Percentiles rank a stretch among this genome's conserved stretches.
phyloP scores from a whole-genome alignment of 2,888 invertebrate species.

The Pocota personata region DNA sequence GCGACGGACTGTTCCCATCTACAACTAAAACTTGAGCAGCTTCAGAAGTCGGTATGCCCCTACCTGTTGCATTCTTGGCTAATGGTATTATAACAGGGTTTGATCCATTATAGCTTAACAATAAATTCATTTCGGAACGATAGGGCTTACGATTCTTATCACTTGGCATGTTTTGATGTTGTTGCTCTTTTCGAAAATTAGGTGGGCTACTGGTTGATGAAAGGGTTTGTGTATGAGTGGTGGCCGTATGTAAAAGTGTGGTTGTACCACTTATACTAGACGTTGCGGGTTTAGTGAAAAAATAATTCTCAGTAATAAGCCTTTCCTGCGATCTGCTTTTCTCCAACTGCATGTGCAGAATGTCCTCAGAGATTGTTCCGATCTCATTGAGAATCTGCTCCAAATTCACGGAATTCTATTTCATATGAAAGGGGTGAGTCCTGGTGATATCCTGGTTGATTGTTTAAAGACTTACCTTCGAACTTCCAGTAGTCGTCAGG shows the following conservation, averaged over 20 bases:
- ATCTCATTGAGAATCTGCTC: conserved; percentile 88
- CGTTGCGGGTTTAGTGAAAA: not conserved
- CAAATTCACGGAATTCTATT: conserved; percentile 86
- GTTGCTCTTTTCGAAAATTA: conserved; percentile 13
- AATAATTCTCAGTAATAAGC: conserved; percentile 51
- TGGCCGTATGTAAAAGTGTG: conserved; percentile 15
- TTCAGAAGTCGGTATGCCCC: conserved; percentile 14
- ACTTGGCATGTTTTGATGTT: conserved; percentile 15
- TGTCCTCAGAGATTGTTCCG: conserved; percentile 84
- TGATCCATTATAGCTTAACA: conserved; percentile 80
- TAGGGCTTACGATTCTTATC: conserved; percentile 80
- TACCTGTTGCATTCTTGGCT: conserved; percentile 31
- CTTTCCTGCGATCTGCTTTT: conserved; percentile 79
- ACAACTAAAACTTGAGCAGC: conserved; percentile 14
- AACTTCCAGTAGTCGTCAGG: conserved; percentile 75
- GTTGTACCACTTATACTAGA: conserved; percentile 5
- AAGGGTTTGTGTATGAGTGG: conserved; percentile 49
- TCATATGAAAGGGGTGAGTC: not conserved
- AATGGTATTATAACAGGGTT: conserved; percentile 78
- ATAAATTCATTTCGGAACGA: conserved; percentile 82
- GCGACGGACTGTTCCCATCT: conserved; percentile 79
- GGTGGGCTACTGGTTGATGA: conserved; percentile 34
- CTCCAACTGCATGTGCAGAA: conserved; percentile 80
- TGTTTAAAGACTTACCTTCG: conserved; percentile 31
- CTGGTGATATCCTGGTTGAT: not conserved